Conservation (phyloP, 2,113 vertebrate genomes). For the Notothenia coriiceps region DNA sequence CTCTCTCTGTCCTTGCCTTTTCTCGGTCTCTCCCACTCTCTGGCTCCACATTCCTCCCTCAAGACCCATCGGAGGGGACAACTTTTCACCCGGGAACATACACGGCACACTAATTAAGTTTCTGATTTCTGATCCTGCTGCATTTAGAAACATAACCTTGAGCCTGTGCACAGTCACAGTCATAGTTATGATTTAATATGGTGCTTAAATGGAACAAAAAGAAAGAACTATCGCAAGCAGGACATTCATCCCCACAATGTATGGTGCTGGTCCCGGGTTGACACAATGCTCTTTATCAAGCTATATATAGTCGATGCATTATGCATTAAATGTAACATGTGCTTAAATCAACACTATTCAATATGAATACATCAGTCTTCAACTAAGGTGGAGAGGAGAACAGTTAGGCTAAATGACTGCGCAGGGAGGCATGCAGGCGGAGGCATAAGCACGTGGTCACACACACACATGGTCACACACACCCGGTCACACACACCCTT, state of each 20-base stretch:
- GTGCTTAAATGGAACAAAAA: slow-evolving; percentile 82
- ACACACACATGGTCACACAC: neutral
- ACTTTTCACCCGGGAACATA: slow-evolving; percentile 78
- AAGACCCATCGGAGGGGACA: slow-evolving; percentile 74
- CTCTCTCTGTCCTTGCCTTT: slow-evolving; percentile 41
- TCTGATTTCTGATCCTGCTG: slow-evolving; percentile 83
- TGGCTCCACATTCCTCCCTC: slow-evolving; percentile 67
- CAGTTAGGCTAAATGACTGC: slow-evolving; percentile 73
- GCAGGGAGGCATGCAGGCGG: slow-evolving; percentile 38
- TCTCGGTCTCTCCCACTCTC: slow-evolving; percentile 45
- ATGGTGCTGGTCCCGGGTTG: slow-evolving; percentile 74
- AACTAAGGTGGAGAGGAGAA: slow-evolving; percentile 65
- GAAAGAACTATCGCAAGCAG: slow-evolving; percentile 77
- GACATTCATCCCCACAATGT: slow-evolving; percentile 81
- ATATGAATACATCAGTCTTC: slow-evolving; percentile 79
- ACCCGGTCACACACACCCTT: slow-evolving; percentile 75
- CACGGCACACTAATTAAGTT: slow-evolving; percentile 79
- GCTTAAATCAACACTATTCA: slow-evolving; percentile 80
- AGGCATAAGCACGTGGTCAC: slow-evolving; percentile 31
- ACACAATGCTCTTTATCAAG: slow-evolving; percentile 82
- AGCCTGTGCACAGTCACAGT: slow-evolving; percentile 70
- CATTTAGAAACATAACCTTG: slow-evolving; percentile 83
- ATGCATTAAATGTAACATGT: slow-evolving; percentile 81
- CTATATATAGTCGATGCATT: slow-evolving; percentile 83
- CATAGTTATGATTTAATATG: slow-evolving; percentile 80